These are phyloP conservation scores for Drosophila antonietae DNA, from an alignment of 2,888 invertebrate genomes.

Conservation along the genomic window DNA sequence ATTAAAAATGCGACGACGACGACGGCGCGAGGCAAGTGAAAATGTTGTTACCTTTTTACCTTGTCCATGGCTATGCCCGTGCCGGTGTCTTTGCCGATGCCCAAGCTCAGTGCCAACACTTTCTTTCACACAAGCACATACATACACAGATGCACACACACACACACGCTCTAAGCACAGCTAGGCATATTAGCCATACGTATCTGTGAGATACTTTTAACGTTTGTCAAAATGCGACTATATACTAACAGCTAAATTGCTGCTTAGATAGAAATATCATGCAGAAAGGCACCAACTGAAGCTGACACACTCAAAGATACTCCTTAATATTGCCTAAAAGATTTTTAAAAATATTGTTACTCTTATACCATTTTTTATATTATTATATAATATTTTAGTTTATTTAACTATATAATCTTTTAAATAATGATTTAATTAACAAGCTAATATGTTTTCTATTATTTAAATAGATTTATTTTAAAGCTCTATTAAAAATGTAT, in stretches of 20 bases:
- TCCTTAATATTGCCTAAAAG: background rate
- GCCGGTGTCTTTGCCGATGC: slow-evolving; percentile 18
- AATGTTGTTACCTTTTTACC: slow-evolving; percentile 77
- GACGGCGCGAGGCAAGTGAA: slow-evolving; percentile 70
- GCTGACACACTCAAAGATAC: background rate
- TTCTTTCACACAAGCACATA: slow-evolving; percentile 60
- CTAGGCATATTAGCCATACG: slow-evolving; percentile 35
- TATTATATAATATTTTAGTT: too few species aligned
- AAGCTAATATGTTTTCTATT: too few species aligned
- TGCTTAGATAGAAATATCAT: slow-evolving; percentile 2
- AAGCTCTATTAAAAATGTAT: too few species aligned
- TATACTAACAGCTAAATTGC: slow-evolving; percentile 12
- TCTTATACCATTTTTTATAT: too few species aligned
- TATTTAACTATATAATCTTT: too few species aligned
- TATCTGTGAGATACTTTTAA: slow-evolving; percentile 73
- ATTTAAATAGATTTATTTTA: too few species aligned
- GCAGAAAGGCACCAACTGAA: background rate
- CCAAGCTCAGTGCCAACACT: slow-evolving; percentile 46
- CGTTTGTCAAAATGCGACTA: slow-evolving; percentile 64
- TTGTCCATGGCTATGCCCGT: slow-evolving; percentile 37
- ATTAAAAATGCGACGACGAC: slow-evolving; percentile 61
- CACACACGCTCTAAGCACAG: slow-evolving; percentile 29
- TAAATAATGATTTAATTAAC: too few species aligned
- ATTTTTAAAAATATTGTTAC: background rate
- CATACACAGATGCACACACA: slow-evolving; percentile 8